Conservation (phyloP, 2,797 vertebrate species). For the Chiloscyllium punctatum region DNA sequence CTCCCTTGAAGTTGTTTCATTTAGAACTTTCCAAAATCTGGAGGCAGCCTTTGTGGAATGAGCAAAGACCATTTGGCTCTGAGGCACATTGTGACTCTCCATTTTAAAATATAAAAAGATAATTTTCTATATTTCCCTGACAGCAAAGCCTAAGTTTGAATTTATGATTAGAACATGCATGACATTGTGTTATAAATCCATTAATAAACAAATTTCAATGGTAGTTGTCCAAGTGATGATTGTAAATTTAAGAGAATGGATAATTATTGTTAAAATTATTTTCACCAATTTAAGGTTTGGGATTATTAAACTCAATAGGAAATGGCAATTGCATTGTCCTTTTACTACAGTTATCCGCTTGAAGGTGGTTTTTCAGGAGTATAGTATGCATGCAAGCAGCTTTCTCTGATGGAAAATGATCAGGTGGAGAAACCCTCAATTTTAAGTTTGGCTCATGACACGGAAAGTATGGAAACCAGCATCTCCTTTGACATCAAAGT, state of each 20-base stretch:
- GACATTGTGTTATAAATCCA: not conserved
- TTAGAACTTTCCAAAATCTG: too few relatives aligned
- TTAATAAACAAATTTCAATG: not conserved
- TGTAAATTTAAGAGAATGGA: not conserved
- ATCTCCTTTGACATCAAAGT: not conserved
- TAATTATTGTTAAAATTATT: not conserved
- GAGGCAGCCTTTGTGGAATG: too few relatives aligned
- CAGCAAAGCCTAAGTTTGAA: too few relatives aligned
- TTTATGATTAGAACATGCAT: too few relatives aligned
- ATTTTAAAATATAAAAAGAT: too few relatives aligned
- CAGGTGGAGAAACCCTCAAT: not conserved
- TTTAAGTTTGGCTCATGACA: not conserved
- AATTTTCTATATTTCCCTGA: too few relatives aligned
- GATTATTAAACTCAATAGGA: not conserved
- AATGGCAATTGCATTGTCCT: not conserved
- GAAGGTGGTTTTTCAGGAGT: not conserved
- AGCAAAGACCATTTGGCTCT: too few relatives aligned
- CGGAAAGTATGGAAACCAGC: not conserved
- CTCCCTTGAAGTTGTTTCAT: too few relatives aligned
- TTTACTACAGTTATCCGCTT: not conserved
- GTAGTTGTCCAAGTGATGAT: not conserved
- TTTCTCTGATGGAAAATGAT: constrained; percentile 12
- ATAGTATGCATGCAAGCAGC: too few relatives aligned
- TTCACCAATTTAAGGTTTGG: not conserved
- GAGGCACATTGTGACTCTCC: too few relatives aligned